Conservation (phyloP, 2,113 vertebrate genomes). For the Pheucticus melanocephalus region DNA sequence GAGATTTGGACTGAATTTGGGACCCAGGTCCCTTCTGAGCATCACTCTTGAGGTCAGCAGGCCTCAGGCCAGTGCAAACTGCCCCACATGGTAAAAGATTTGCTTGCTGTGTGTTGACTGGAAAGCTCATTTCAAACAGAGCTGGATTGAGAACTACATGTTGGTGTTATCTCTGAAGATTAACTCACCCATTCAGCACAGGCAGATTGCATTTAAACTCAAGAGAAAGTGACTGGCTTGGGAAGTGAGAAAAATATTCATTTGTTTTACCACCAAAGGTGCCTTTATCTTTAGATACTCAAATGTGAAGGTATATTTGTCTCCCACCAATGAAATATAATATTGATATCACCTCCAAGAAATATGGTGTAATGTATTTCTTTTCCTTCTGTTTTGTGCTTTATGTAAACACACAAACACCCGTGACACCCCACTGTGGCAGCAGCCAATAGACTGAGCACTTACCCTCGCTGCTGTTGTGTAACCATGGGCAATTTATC, state of each 20-base stretch:
- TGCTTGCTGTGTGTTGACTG: rapidly evolving
- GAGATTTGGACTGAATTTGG: background rate
- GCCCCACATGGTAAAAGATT: rapidly evolving
- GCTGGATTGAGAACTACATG: background rate
- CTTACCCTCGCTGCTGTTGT: conserved; percentile 72
- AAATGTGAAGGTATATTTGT: conserved; percentile 64
- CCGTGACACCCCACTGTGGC: conserved; percentile 52
- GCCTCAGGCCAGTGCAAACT: background rate
- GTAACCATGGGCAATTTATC: conserved; percentile 87
- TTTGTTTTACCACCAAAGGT: conserved; percentile 66
- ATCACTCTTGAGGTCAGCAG: background rate
- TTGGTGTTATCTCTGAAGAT: background rate
- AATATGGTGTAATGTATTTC: conserved; percentile 52
- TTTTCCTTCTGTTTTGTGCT: conserved; percentile 57
- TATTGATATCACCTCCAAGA: conserved; percentile 70
- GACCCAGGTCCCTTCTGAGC: background rate
- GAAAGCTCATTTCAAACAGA: background rate
- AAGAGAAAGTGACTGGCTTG: background rate
- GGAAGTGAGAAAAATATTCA: conserved; percentile 21
- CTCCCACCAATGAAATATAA: conserved; percentile 69
- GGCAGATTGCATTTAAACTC: conserved; percentile 15
- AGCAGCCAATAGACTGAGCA: conserved; percentile 60
- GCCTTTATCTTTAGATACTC: conserved; percentile 63
- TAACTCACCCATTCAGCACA: background rate
- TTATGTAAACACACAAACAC: conserved; percentile 71